phyloP scores from a whole-genome alignment of 2,113 vertebrate genomes.

The Osmerus mordax region DNA sequence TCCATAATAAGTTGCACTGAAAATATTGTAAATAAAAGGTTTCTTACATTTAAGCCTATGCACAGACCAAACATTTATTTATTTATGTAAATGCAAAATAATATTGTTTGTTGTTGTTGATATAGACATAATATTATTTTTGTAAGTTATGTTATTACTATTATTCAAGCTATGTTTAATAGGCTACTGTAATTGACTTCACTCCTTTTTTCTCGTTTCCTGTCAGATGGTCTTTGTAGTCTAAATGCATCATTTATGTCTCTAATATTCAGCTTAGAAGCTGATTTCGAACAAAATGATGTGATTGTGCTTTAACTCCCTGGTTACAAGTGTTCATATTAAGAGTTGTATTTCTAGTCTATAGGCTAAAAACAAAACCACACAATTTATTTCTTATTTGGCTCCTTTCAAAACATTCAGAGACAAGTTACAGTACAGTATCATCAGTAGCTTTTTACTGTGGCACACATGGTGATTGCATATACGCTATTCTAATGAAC shows the following conservation, averaged over 20 bases:
- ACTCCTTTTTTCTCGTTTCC: not conserved
- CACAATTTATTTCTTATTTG: too few relatives aligned
- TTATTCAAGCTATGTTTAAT: not conserved
- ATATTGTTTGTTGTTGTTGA: constrained; percentile 22
- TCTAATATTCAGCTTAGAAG: not conserved
- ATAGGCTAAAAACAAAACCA: too few relatives aligned
- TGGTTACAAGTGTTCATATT: too few relatives aligned
- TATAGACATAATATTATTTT: not conserved
- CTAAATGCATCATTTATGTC: not conserved
- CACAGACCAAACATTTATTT: constrained; percentile 11
- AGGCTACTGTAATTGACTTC: not conserved
- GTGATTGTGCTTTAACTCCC: too few relatives aligned
- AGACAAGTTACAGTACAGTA: too few relatives aligned
- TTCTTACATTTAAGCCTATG: constrained; percentile 77
- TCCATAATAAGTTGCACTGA: constrained; percentile 83
- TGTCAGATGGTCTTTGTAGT: not conserved
- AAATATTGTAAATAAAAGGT: constrained; percentile 94
- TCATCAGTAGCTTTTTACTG: too few relatives aligned
- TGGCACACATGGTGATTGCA: too few relatives aligned
- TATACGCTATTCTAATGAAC: too few relatives aligned
- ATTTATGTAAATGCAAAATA: constrained; percentile 9
- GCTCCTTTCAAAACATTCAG: too few relatives aligned
- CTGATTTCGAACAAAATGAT: too few relatives aligned
- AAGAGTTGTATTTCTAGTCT: too few relatives aligned
- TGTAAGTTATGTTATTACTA: constrained; percentile 11